Conservation (phyloP, 2,797 vertebrate genomes). For the Anguilla pacifica region DNA sequence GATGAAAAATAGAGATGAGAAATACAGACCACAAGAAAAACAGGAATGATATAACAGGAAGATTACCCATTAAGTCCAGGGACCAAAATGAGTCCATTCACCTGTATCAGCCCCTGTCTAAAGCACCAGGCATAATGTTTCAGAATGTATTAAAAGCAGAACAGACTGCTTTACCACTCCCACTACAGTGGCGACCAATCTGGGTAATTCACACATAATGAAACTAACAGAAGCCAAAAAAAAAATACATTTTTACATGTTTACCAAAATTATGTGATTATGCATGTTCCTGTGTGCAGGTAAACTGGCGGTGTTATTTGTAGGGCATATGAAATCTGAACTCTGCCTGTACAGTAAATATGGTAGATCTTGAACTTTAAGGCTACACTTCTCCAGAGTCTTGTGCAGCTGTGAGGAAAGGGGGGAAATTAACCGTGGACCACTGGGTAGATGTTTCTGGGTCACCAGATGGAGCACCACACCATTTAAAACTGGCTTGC, state of each 20-base stretch:
- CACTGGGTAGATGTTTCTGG: not conserved
- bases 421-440: not conserved
- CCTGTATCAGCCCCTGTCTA: not conserved
- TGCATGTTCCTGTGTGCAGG: no score
- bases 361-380: not conserved
- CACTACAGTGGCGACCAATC: not conserved
- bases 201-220: not conserved
- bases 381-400: not conserved
- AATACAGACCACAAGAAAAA: constrained; percentile 10
- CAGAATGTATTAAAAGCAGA: not conserved
- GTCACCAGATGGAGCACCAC: not conserved
- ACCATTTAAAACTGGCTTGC: not conserved
- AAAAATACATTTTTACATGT: not conserved
- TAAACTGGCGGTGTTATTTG: not conserved
- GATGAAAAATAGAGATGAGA: not conserved
- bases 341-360: not conserved
- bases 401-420: not conserved
- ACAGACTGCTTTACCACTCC: not conserved
- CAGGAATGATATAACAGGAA: not conserved
- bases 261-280: not conserved
- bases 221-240: not conserved
- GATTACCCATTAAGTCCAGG: constrained; percentile 21
- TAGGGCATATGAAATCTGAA: not conserved
- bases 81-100: constrained; percentile 8
- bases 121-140: not conserved